Percentiles rank a stretch among this genome's conserved stretches.
Conservation (phyloP, 1,140 invertebrate species). For the Drosophila kanapiae region DNA sequence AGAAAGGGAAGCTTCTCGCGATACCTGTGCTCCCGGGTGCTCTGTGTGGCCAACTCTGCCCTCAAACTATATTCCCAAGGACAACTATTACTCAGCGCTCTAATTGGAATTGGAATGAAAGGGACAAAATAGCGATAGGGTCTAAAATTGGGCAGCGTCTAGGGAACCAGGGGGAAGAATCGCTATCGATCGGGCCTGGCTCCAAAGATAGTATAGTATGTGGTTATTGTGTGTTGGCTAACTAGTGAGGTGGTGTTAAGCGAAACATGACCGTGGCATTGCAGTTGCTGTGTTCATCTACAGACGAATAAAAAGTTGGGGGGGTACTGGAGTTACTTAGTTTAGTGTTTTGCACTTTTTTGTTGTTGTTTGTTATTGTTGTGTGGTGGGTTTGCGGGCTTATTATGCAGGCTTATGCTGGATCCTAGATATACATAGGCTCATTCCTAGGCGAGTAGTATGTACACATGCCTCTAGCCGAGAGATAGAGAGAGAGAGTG, state of each 20-base stretch:
- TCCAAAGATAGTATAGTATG: background rate
- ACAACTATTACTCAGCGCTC: background rate
- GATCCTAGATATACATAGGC: slow-evolving; percentile 57
- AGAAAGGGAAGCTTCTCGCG: background rate
- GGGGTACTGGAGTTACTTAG: slow-evolving; percentile 13
- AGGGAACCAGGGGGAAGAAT: background rate
- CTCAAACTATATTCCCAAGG: background rate
- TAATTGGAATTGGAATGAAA: background rate
- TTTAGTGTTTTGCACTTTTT: slow-evolving; percentile 2
- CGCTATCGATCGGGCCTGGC: background rate
- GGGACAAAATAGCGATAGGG: background rate
- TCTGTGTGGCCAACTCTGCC: background rate
- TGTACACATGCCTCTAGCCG: slow-evolving; percentile 76
- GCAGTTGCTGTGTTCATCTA: slow-evolving; percentile 55
- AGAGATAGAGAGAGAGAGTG: slow-evolving; percentile 12
- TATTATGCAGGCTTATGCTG: slow-evolving; percentile 49
- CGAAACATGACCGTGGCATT: slow-evolving; percentile 67
- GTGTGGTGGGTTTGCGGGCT: background rate
- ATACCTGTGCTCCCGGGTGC: background rate
- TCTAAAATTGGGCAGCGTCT: background rate
- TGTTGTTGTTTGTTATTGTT: slow-evolving; percentile 5
- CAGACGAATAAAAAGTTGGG: slow-evolving; percentile 20
- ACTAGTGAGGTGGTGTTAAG: slow-evolving; percentile 46
- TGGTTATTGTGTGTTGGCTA: slow-evolving; percentile 16
- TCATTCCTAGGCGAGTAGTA: slow-evolving; percentile 69